Evolutionary conservation across 64 coral and sea anemone species (phyloP).

Genomic region (Actinia tenebrosa): DNA sequence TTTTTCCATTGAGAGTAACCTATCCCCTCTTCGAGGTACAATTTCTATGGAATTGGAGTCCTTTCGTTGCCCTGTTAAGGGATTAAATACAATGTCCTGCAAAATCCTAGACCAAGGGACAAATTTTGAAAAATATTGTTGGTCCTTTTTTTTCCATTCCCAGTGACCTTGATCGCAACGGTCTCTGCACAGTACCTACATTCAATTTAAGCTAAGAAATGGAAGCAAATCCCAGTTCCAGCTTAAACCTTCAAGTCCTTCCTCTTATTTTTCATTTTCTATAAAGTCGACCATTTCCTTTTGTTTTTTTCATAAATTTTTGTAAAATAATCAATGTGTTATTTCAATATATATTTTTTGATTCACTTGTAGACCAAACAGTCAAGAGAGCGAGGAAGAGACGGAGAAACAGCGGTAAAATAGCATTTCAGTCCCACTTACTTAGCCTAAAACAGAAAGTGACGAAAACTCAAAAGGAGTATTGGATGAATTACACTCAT

Average conservation of each 20-base stretch:
- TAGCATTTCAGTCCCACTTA: neutral
- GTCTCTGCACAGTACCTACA: no score
- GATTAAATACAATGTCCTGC: no score
- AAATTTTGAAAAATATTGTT: no score
- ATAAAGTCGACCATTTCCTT: neutral
- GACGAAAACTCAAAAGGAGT: neutral
- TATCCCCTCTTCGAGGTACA: neutral
- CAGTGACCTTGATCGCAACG: no score
- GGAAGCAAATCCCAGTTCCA: no score
- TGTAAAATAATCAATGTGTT: neutral
- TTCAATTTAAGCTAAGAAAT: no score
- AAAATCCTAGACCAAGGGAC: no score
- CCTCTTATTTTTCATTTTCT: neutral
- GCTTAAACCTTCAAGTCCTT: neutral
- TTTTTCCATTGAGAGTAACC: neutral
- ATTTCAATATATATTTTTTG: neutral
- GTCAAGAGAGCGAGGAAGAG: neutral
- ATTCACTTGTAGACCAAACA: neutral
- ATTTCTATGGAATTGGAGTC: no score
- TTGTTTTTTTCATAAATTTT: neutral
- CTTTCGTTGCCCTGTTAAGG: no score
- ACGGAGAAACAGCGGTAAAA: constrained; percentile 1
- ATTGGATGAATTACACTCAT: neutral
- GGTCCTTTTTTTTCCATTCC: no score
- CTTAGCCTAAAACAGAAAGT: neutral